Evolutionary conservation across 2,113 vertebrate genomes (phyloP), one percentile per base, ranked within the genome.

Genomic region (Leptosomus discolor): DNA sequence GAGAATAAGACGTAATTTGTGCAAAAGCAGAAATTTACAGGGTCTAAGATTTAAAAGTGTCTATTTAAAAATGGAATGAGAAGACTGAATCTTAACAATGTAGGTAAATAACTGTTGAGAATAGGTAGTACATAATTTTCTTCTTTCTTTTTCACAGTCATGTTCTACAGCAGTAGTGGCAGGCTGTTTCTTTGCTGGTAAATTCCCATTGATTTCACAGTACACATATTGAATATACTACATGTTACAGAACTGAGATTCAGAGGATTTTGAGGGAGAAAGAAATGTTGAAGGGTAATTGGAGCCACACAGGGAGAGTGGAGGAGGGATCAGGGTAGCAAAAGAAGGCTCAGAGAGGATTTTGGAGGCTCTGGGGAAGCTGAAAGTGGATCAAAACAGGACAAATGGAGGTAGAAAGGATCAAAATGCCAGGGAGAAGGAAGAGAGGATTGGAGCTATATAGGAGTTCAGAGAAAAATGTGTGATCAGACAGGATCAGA

Each of bases 311-410:
- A 96, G 50, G 65, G 91, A 95, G 96, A 83, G 60, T 84, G 57
- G 53, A 94, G 85, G 88, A 96, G 51, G 93, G 93, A 97, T 97
- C 94, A 97, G 79, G 92, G 46, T 64, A 94, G 95, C 84, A 96
- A 94, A 96, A 91, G 90, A 85, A 95, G 90, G 95, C 97, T 98
- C 96, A 96, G 48, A 58, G 65, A 95, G 89, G 97, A 98, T 97
- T 97, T 67, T 11, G 85, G 81, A 77, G 68, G 91, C 81, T 97
- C 92, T 94, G 22, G 26, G 56, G 58, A 73, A 94, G 86, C 91
- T 97, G 88, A 75, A 89, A 95, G 75, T 97, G 91, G 93, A 97
- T 97, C 97, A 97, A 74, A 94, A 85, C 13, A 54, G 56, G 64
- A 94, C 64, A 92, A 82, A 82, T 93, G 87, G 84, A 77, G 39